Conservation (phyloP, 2,113 vertebrate genomes). For the Dromiciops gliroides region DNA sequence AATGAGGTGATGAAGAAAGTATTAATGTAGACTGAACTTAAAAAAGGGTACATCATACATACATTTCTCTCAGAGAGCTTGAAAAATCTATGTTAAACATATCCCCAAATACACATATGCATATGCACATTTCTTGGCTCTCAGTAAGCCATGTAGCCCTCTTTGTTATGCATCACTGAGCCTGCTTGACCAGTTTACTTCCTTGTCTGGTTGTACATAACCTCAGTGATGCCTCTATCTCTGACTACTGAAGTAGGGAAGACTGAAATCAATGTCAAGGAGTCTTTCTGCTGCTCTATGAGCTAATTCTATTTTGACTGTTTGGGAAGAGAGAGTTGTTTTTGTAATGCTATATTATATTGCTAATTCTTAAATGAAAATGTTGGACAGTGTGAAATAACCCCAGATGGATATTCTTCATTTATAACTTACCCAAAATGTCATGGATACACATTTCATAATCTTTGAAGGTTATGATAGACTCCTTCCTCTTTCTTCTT, state of each 20-base stretch:
- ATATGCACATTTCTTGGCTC: neutral
- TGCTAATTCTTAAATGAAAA: neutral
- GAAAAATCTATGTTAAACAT: neutral
- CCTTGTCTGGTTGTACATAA: neutral
- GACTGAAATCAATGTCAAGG: neutral
- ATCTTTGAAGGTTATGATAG: conserved; percentile 63
- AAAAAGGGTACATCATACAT: neutral
- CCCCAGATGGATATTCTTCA: neutral
- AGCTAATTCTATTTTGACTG: neutral
- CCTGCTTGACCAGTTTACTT: neutral
- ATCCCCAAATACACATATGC: neutral
- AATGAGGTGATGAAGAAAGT: neutral
- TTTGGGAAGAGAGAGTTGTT: neutral
- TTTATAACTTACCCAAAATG: neutral
- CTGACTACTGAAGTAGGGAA: neutral
- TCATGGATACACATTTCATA: conserved; percentile 11
- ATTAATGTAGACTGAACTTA: neutral
- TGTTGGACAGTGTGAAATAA: neutral
- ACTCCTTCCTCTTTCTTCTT: conserved; percentile 68
- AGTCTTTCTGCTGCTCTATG: neutral
- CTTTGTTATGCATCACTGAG: neutral
- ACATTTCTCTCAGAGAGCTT: neutral
- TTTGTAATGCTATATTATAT: neutral
- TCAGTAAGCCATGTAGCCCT: neutral
- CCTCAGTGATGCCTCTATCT: neutral